A percentile compares a stretch with the other conserved stretches of the same genome.
Evolutionary conservation across 2,888 invertebrate species (phyloP).

Genomic region (Trypoxylon attenuatum): DNA sequence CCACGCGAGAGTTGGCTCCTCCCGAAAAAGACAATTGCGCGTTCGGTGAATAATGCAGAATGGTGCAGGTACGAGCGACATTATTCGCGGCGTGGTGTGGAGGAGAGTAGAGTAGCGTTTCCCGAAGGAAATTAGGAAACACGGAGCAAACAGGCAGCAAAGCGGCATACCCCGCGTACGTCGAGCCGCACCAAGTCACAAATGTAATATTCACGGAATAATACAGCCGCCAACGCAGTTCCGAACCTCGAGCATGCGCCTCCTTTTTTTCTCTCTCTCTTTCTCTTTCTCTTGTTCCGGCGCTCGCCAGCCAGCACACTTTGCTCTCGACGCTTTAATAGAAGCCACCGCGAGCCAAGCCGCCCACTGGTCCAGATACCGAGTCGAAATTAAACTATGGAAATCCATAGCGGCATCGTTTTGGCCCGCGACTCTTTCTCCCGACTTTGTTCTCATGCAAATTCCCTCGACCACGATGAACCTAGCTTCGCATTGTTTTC

Average conservation of each 20-base stretch:
- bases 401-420: constrained; percentile 23
- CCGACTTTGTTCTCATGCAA: constrained; percentile 20
- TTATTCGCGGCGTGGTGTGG: constrained; percentile 63
- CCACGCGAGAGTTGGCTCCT: too few relatives aligned
- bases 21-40: constrained; percentile 52
- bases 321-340: constrained; percentile 39
- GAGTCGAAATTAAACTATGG: constrained; percentile 43
- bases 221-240: constrained; percentile 58
- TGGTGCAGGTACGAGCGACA: constrained; percentile 66
- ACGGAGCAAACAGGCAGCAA: constrained; percentile 63
- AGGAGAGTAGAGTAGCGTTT: too few relatives aligned
- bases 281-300: constrained; percentile 16
- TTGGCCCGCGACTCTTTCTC: constrained; percentile 29
- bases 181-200: constrained; percentile 65
- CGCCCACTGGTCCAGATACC: constrained; percentile 30
- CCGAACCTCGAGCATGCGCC: constrained; percentile 30
- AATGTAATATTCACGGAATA: constrained; percentile 74
- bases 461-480: constrained; percentile 7
- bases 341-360: too few relatives aligned
- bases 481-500: too few relatives aligned
- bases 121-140: constrained; percentile 75
- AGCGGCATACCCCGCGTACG: constrained; percentile 43
- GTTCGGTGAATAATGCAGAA: constrained; percentile 62
- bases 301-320: background rate
- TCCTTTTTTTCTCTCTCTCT: constrained; percentile 28